Conservation (phyloP, 2,797 vertebrate genomes). For the Thaleichthys pacificus region DNA sequence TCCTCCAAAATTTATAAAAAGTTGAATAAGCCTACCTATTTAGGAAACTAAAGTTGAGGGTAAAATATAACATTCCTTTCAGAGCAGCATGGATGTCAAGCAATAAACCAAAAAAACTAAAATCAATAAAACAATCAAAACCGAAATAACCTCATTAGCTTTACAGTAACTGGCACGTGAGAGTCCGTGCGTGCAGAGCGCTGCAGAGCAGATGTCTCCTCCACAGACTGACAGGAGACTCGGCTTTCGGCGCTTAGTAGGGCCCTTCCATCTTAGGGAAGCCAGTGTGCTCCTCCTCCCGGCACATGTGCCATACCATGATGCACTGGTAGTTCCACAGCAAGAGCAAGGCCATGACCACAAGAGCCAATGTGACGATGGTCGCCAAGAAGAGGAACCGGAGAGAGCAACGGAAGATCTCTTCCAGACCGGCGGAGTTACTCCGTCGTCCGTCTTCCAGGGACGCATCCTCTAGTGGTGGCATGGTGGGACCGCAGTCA, state of each 20-base stretch:
- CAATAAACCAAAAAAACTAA: no score
- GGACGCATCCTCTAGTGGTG: not conserved
- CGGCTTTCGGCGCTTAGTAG: not conserved
- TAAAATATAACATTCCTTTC: no score
- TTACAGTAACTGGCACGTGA: not conserved
- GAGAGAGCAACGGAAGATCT: conserved; percentile 4
- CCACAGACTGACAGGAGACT: no score
- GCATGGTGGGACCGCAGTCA: not conserved
- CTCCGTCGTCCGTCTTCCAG: not conserved
- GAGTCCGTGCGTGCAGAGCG: not conserved
- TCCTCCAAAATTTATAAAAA: no score
- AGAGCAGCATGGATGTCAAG: no score
- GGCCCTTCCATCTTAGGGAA: conserved; percentile 9
- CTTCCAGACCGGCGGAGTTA: not conserved
- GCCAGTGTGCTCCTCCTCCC: conserved; percentile 13
- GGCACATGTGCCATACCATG: conserved; percentile 50
- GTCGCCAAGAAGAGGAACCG: conserved; percentile 31
- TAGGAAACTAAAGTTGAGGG: no score
- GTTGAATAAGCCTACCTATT: no score
- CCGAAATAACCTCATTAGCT: not conserved
- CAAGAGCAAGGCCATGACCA: conserved; percentile 42
- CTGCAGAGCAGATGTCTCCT: not conserved
- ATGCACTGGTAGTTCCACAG: conserved; percentile 61
- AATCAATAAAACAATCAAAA: no score
- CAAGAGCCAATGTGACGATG: conserved; percentile 33